Conservation (phyloP, 2,888 invertebrate species). For the Oligia fasciuncula region DNA sequence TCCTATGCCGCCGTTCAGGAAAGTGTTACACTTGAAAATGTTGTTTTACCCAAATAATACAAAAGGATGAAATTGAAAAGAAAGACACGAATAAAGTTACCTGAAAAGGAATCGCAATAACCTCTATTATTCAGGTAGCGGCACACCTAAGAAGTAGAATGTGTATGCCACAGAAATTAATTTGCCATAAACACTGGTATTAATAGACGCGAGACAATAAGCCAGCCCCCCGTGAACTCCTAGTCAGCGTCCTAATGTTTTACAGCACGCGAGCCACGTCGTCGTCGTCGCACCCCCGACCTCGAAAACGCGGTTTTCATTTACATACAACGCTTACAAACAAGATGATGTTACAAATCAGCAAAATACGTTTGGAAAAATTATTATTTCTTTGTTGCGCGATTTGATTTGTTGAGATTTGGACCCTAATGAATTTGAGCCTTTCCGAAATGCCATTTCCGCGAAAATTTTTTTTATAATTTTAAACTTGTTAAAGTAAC, state of each 20-base stretch:
- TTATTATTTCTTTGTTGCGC: constrained; percentile 11
- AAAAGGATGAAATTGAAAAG: constrained; percentile 14
- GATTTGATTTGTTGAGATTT: neutral
- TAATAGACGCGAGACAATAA: constrained; percentile 89
- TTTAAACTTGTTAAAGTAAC: neutral
- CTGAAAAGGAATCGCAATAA: constrained; percentile 17
- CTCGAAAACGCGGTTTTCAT: constrained; percentile 78
- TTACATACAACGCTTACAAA: constrained; percentile 79
- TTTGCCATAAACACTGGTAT: constrained; percentile 85
- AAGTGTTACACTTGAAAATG: constrained; percentile 34
- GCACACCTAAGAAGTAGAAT: constrained; percentile 52
- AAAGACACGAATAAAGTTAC: neutral
- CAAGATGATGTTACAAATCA: constrained; percentile 69
- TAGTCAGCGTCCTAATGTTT: constrained; percentile 84
- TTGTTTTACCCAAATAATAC: constrained; percentile 32
- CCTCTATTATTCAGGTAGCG: constrained; percentile 28
- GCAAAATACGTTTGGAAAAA: constrained; percentile 41
- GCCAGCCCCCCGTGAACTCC: constrained; percentile 83
- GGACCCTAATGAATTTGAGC: neutral
- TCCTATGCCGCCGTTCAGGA: constrained; percentile 48
- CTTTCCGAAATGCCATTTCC: neutral
- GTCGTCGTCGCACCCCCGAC: constrained; percentile 79
- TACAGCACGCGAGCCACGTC: constrained; percentile 82
- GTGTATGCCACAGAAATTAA: constrained; percentile 81
- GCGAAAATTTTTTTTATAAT: neutral